These are phyloP conservation scores for chimpanzee (Pan troglodytes) DNA, from an alignment of 2,113 vertebrate species.

Conservation along the genomic window DNA sequence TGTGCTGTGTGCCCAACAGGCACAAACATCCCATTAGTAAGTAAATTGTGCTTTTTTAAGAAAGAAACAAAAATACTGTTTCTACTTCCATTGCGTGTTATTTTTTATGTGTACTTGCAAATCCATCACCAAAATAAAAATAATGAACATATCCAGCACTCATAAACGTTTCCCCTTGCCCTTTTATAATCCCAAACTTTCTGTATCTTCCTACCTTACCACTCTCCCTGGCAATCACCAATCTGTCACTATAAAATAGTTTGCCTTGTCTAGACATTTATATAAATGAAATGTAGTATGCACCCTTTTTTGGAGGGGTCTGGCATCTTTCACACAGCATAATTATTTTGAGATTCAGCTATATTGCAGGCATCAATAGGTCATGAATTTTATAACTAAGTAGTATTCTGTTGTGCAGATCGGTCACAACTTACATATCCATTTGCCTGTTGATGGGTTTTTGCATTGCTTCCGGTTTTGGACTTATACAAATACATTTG, in stretches of 20 bases:
- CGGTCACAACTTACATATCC: not conserved
- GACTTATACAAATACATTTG: not conserved
- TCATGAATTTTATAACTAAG: not conserved
- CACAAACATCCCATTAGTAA: not conserved
- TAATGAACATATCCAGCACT: too few relatives aligned
- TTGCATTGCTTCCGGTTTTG: not conserved
- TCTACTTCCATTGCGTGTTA: too few relatives aligned
- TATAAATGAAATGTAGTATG: too few relatives aligned
- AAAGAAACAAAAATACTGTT: not conserved
- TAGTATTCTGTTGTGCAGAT: not conserved
- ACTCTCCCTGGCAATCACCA: not conserved
- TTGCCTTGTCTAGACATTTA: not conserved
- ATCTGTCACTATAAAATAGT: too few relatives aligned
- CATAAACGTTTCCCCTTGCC: not conserved
- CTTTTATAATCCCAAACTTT: not conserved
- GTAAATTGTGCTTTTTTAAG: not conserved
- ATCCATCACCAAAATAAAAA: not conserved
- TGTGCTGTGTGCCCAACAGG: not conserved
- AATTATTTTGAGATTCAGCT: not conserved
- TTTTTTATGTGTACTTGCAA: not conserved
- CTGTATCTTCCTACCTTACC: not conserved
- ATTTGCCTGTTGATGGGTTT: not conserved
- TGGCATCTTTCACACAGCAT: not conserved
- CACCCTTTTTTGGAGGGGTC: not conserved
- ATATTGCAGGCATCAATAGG: not conserved